Percentiles rank a stretch among this genome's conserved stretches.
Conservation (phyloP, 2,113 vertebrate genomes). For the Eira barbara region DNA sequence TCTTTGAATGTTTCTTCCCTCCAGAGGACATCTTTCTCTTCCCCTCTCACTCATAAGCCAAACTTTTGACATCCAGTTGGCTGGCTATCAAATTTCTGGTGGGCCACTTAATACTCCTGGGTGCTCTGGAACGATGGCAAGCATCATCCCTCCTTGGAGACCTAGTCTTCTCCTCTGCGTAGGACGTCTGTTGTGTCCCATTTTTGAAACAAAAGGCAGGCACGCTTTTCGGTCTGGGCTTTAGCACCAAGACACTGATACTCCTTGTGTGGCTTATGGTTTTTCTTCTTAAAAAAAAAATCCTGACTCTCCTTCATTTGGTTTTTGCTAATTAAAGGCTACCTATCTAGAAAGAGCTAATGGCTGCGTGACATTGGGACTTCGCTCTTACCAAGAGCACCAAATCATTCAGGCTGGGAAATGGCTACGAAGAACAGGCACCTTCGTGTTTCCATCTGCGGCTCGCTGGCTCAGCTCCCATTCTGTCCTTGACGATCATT, state of each 20-base stretch:
- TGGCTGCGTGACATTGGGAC: constrained; percentile 41
- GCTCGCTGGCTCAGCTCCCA: constrained; percentile 10
- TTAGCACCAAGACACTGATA: constrained; percentile 5
- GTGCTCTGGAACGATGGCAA: constrained; percentile 38
- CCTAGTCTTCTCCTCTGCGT: not conserved
- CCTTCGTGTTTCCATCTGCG: constrained; percentile 54
- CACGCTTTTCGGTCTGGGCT: constrained; percentile 56
- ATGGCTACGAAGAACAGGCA: constrained; percentile 46
- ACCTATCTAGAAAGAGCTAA: constrained; percentile 47
- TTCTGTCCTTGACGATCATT: not conserved
- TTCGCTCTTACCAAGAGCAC: constrained; percentile 58
- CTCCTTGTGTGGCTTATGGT: not conserved
- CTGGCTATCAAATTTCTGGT: constrained; percentile 30
- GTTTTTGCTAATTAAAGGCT: constrained; percentile 74
- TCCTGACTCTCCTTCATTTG: constrained; percentile 59
- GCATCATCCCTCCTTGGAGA: not conserved
- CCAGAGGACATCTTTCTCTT: not conserved
- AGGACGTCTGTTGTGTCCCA: constrained; percentile 28
- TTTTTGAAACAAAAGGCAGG: constrained; percentile 74
- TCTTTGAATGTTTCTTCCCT: not conserved
- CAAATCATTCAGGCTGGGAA: constrained; percentile 48
- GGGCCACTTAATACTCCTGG: constrained; percentile 46
- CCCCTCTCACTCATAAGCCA: constrained; percentile 56
- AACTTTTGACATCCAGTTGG: constrained; percentile 24
- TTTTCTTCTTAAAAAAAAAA: not conserved